Conservation (phyloP, 2,797 vertebrate genomes). For the Fratercula arctica region DNA sequence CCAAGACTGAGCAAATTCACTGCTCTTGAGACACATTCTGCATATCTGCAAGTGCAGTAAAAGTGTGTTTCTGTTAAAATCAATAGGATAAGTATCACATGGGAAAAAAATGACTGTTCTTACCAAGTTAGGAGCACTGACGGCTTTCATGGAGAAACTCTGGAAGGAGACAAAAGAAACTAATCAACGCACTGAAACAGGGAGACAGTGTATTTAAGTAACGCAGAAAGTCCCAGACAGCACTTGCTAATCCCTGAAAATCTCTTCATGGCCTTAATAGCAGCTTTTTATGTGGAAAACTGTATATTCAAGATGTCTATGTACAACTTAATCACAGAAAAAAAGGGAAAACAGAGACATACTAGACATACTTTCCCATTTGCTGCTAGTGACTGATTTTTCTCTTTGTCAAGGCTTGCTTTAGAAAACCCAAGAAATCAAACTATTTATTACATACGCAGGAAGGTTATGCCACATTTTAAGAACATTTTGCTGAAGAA, state of each 20-base stretch:
- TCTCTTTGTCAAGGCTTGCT: not conserved
- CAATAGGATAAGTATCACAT: not conserved
- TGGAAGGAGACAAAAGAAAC: slow-evolving; percentile 37
- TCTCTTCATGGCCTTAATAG: slow-evolving; percentile 11
- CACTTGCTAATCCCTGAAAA: slow-evolving; percentile 37
- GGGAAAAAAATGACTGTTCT: not conserved
- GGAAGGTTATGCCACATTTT: not conserved
- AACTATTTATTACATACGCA: not conserved
- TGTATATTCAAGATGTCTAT: not conserved
- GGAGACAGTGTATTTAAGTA: not conserved
- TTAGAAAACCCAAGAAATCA: not conserved
- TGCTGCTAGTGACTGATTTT: not conserved
- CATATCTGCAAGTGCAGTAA: not conserved
- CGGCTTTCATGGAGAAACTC: slow-evolving; percentile 17
- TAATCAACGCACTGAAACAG: not conserved
- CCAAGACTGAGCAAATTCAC: not conserved
- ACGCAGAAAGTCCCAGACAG: not conserved
- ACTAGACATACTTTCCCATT: not conserved
- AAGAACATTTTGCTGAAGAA: not conserved
- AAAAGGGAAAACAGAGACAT: not conserved
- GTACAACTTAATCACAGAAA: slow-evolving; percentile 17
- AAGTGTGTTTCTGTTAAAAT: slow-evolving; percentile 8
- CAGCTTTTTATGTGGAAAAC: slow-evolving; percentile 44
- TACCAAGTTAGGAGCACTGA: slow-evolving; percentile 38
- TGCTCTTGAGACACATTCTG: not conserved